Evolutionary conservation across 2,888 invertebrate genomes (phyloP).

Genomic region (Ochlodes sylvanus): DNA sequence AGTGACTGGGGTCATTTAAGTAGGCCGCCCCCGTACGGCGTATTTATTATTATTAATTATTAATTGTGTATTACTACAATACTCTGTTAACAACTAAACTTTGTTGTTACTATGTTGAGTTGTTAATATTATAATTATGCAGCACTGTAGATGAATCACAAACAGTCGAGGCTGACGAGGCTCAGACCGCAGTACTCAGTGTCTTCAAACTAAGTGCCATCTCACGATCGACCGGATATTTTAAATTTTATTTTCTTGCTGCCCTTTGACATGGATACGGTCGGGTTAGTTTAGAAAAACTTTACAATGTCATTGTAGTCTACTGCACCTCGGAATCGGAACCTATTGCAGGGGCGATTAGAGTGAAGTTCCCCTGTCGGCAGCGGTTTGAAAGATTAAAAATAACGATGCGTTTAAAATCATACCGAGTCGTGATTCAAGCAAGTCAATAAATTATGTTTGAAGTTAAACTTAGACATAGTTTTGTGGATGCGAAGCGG

Average conservation of each 20-base stretch:
- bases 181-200: neutral
- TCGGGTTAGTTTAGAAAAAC: conserved; percentile 26
- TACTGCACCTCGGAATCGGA: no score
- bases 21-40: no score
- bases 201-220: neutral
- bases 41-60: no score
- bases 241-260: conserved; percentile 29
- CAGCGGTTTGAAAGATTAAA: neutral
- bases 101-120: no score
- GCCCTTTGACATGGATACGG: conserved; percentile 39
- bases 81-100: no score
- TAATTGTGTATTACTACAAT: no score
- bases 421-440: conserved; percentile 11
- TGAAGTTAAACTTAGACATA: neutral
- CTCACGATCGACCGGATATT: conserved; percentile 27
- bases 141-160: no score
- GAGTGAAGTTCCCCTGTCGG: neutral
- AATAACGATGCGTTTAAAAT: conserved; percentile 11
- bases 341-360: neutral
- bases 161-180: no score
- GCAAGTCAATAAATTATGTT: conserved; percentile 10
- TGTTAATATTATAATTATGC: no score
- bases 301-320: conserved; percentile 19
- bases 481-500: neutral
- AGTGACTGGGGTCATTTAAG: no score